Evolutionary conservation across 2,113 vertebrate species (phyloP).

Genomic region (Epinephelus cyanopodus): DNA sequence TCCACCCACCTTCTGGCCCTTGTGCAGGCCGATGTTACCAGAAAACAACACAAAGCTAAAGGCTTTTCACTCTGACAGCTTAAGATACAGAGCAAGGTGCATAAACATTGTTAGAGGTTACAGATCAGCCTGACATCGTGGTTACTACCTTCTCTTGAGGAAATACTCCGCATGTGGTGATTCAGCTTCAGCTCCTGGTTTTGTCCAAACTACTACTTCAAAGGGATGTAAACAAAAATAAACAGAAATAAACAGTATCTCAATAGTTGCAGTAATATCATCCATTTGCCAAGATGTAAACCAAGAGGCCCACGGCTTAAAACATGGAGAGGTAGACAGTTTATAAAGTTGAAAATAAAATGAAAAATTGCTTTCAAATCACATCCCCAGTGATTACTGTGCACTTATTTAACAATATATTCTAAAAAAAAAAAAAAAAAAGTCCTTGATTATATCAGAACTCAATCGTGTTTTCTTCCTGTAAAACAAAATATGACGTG

Average conservation of each 20-base stretch:
- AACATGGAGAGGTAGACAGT: not conserved
- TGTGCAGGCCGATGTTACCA: not conserved
- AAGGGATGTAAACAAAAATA: not conserved
- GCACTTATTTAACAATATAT: too few relatives aligned
- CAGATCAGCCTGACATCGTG: not conserved
- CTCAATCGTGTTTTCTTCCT: too few relatives aligned
- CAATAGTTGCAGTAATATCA: not conserved
- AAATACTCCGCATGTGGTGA: conserved; percentile 8
- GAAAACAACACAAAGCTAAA: conserved; percentile 14
- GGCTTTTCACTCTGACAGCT: not conserved
- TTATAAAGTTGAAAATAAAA: too few relatives aligned
- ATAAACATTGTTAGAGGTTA: not conserved
- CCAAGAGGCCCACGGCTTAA: not conserved
- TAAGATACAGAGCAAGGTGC: conserved; percentile 11
- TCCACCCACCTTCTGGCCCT: conserved; percentile 41
- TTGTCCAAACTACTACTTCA: not conserved
- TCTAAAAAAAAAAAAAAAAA: too few relatives aligned
- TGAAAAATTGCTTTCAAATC: too few relatives aligned
- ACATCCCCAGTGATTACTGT: too few relatives aligned
- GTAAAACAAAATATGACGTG: too few relatives aligned
- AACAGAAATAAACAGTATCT: not conserved
- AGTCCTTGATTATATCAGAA: too few relatives aligned
- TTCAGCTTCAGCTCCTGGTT: not conserved
- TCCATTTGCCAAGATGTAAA: not conserved
- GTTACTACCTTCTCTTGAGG: not conserved